Evolutionary conservation across 2,888 invertebrate genomes (phyloP).

Genomic region (Tetheella fluctuosa): DNA sequence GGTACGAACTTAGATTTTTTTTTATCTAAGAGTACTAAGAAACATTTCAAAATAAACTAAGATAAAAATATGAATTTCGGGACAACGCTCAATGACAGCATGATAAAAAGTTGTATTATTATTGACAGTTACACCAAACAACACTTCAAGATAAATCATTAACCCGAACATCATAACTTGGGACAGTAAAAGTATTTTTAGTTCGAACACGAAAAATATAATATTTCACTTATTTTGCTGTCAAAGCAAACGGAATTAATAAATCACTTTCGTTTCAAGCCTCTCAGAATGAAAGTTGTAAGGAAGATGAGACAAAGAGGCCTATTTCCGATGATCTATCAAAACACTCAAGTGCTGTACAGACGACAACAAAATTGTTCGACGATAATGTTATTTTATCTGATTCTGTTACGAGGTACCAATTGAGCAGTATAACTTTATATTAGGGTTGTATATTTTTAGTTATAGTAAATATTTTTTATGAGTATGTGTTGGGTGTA

Average conservation of each 20-base stretch:
- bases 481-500: too few relatives aligned
- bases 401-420: slow-evolving; percentile 14
- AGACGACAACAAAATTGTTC: slow-evolving; percentile 29
- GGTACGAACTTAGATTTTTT: too few relatives aligned
- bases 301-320: slow-evolving; percentile 51
- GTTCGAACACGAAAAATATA: slow-evolving; percentile 28
- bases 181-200: slow-evolving; percentile 23
- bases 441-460: neutral
- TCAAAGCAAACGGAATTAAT: slow-evolving; percentile 47
- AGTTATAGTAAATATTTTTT: neutral
- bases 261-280: slow-evolving; percentile 46
- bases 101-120: neutral
- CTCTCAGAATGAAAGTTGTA: slow-evolving; percentile 43
- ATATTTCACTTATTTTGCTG: slow-evolving; percentile 47
- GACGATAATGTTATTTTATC: slow-evolving; percentile 26
- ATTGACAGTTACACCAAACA: neutral
- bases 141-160: neutral
- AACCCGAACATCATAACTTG: slow-evolving; percentile 13
- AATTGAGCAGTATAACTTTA: neutral
- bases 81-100: neutral
- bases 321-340: slow-evolving; percentile 61
- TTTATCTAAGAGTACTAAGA: too few relatives aligned
- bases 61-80: neutral
- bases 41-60: neutral
- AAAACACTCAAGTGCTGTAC: slow-evolving; percentile 49